Evolutionary conservation across 2,797 vertebrate species (phyloP).

Genomic region (Lagorchestes hirsutus): DNA sequence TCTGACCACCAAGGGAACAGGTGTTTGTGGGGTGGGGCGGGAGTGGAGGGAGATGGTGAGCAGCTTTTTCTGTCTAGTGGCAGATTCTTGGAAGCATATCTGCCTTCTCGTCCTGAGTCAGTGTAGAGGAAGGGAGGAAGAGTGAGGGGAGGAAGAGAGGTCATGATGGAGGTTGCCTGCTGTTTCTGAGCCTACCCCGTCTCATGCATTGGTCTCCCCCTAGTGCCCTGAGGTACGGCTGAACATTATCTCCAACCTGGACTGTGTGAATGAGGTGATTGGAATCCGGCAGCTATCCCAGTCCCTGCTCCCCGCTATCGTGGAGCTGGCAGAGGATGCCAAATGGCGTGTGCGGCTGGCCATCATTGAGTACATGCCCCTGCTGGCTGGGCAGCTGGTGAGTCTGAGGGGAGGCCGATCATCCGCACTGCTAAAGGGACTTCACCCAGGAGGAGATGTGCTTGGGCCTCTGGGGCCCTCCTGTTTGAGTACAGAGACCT

Average conservation of each 20-base stretch:
- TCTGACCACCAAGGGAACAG: no score
- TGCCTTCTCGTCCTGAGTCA: not conserved
- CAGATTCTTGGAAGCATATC: no score
- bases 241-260: conserved; percentile 89
- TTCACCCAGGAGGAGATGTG: accelerated
- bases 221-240: conserved; percentile 88
- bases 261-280: conserved; percentile 88
- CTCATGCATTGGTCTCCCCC: not conserved
- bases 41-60: no score
- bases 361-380: conserved; percentile 89
- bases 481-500: not conserved
- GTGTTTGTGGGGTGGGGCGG: no score
- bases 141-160: not conserved
- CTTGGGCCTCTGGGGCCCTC: not conserved
- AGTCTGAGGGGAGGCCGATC: not conserved
- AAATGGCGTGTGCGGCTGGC: conserved; percentile 87
- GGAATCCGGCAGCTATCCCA: conserved; percentile 88
- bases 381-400: conserved; percentile 87
- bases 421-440: not conserved
- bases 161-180: not conserved
- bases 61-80: no score
- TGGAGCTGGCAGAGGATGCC: conserved; percentile 88
- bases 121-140: not conserved
- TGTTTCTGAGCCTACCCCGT: not conserved
- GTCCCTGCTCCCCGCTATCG: conserved; percentile 87